Evolutionary conservation across 1,140 invertebrate genomes (phyloP), one percentile per base, ranked within the genome.

Genomic region (Panagrolaimus sp.): DNA sequence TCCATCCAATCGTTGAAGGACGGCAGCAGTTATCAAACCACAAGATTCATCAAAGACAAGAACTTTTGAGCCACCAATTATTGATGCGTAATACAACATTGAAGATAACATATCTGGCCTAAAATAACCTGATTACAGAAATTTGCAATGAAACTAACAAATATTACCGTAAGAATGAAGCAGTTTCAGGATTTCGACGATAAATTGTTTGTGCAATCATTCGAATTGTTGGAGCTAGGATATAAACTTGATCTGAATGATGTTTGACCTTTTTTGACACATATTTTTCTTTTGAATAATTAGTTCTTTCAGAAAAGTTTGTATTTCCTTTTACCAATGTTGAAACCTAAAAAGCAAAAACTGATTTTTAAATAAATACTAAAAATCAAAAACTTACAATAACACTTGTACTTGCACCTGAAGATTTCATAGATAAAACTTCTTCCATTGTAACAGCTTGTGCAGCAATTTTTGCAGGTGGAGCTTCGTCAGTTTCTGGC

Each of bases 271-370:
- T 58, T 24, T 58, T 58, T 10, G 52, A 21, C 14, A 58, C 28
- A 28, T 58, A 58, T 28, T 58, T 58, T 58, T 58, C 52, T 14
- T 58, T 58, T 21, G 52, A 58, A 28, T 26, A 58, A 58, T 58
- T 21, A 14, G 52, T 58, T 5, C 52, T 12, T 21, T 58, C 28
- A 58, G 21, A 21, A 58, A 58, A 58, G 17, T 58, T 58, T 21
- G 14, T 28, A 14, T 58, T 58, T 10, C 52, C 52, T 28, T 58
- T 10, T 21, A 58, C 52, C 3, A 58, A 14, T 21, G 21, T 21
- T 26, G 52, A 26, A 2, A 58, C 52, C 52, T 58, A 28, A 14
- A 58, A 58, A 38, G 32, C 7, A 38, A 38, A 38, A 38, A 7
- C 2, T 38, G 7, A 38, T 38, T 2, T 4, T 4, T 7, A 38